These are phyloP conservation scores for Saiga tatarica DNA, from an alignment of 2,113 vertebrate species.

Conservation along the genomic window DNA sequence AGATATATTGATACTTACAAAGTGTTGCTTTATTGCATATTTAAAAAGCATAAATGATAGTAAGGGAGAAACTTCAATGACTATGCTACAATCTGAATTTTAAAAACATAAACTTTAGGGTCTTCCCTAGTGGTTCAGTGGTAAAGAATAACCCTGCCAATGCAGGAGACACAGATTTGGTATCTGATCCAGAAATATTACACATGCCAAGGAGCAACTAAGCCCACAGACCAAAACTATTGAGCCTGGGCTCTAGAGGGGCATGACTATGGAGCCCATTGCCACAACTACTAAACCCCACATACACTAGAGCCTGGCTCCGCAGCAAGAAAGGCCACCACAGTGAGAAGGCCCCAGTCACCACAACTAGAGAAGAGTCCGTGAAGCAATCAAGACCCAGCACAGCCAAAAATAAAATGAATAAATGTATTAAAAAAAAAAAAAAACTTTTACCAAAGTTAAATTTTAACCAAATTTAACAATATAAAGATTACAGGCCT, in stretches of 20 bases:
- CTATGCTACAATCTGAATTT: not conserved
- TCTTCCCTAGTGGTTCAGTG: not conserved
- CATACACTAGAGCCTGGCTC: fast-evolving
- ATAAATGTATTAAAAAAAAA: not conserved
- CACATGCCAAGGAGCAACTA: not conserved
- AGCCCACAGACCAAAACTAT: not conserved
- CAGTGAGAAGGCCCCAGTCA: not conserved
- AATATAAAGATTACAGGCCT: not conserved
- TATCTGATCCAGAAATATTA: not conserved
- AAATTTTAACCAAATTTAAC: not conserved
- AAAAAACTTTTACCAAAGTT: not conserved
- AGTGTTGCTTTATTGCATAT: not conserved
- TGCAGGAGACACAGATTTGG: not conserved
- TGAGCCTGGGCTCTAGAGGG: not conserved
- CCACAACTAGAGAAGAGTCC: not conserved
- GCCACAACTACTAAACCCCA: not conserved
- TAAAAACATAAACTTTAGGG: not conserved
- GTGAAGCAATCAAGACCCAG: not conserved
- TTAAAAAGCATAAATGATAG: not conserved
- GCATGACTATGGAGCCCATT: fast-evolving
- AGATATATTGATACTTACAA: not conserved
- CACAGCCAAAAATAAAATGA: not conserved
- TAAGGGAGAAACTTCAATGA: not conserved
- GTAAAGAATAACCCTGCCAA: not conserved
- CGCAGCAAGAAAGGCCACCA: not conserved